Conservation (phyloP, 2,797 vertebrate genomes). For the Coregonus ussuriensis region DNA sequence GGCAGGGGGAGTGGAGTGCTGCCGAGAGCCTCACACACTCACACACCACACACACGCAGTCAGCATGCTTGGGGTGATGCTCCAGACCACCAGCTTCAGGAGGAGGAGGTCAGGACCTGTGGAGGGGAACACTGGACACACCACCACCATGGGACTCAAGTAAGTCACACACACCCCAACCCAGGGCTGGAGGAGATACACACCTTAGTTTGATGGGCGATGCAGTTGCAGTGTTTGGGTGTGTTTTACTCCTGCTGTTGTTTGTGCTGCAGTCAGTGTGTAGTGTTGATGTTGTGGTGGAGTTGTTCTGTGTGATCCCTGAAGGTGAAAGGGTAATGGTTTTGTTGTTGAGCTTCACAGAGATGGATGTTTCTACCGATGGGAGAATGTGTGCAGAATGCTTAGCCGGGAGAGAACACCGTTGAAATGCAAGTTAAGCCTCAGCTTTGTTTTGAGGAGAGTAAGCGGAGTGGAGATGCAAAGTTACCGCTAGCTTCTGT, state of each 20-base stretch:
- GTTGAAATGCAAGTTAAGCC: constrained; percentile 40
- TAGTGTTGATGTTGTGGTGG: no score
- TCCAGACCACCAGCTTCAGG: constrained; percentile 45
- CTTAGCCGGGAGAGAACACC: constrained; percentile 44
- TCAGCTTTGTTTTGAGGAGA: constrained; percentile 19
- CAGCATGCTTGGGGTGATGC: constrained; percentile 55
- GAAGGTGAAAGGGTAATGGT: constrained; percentile 70
- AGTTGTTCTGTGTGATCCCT: constrained; percentile 58
- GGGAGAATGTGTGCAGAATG: constrained; percentile 63
- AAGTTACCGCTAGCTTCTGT: constrained; percentile 52
- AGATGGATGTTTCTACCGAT: constrained; percentile 64
- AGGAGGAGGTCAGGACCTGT: constrained; percentile 50
- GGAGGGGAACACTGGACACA: constrained; percentile 45
- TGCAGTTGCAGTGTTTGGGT: constrained; percentile 16
- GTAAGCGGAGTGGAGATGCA: constrained; percentile 27
- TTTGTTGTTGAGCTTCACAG: constrained; percentile 62
- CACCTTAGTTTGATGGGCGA: neutral
- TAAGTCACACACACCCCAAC: constrained; percentile 56
- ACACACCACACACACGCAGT: constrained; percentile 39
- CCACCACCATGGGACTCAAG: constrained; percentile 68
- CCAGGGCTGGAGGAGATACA: constrained; percentile 25
- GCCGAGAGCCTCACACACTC: constrained; percentile 20
- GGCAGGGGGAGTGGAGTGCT: constrained; percentile 34
- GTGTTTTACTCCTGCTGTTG: neutral
- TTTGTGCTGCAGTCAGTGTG: constrained; percentile 25